These are phyloP conservation scores for Hymenochirus boettgeri DNA, from an alignment of 2,113 vertebrate genomes.

Conservation along the genomic window DNA sequence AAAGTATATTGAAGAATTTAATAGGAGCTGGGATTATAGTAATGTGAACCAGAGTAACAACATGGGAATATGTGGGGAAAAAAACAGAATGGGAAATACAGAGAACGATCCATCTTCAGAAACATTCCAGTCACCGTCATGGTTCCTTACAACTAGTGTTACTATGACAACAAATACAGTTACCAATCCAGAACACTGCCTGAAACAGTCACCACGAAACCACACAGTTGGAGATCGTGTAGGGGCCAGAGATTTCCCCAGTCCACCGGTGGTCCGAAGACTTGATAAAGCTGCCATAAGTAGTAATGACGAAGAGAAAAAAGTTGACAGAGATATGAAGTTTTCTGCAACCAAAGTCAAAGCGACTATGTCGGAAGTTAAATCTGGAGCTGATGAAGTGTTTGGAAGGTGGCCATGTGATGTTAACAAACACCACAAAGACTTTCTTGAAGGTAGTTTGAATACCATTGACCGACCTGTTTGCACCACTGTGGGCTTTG, in stretches of 20 bases:
- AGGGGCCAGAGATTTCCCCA: conserved; percentile 76
- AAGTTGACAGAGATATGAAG: conserved; percentile 66
- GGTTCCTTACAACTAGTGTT: conserved; percentile 92
- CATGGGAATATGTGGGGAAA: conserved; percentile 69
- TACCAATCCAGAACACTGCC: conserved; percentile 86
- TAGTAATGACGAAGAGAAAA: conserved; percentile 50
- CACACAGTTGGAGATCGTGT: conserved; percentile 62
- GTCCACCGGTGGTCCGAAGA: conserved; percentile 65
- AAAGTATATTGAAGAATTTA: conserved; percentile 96
- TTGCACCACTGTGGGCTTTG: conserved; percentile 77
- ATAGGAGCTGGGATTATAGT: conserved; percentile 83
- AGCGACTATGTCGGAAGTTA: conserved; percentile 55
- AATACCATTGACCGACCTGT: conserved; percentile 64
- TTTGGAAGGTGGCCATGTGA: conserved; percentile 80
- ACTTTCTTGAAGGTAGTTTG: conserved; percentile 62
- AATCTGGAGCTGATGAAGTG: conserved; percentile 64
- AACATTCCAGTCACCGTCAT: conserved; percentile 74
- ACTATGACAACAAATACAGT: conserved; percentile 90
- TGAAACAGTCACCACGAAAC: conserved; percentile 68
- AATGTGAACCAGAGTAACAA: conserved; percentile 50
- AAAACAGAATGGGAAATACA: conserved; percentile 58
- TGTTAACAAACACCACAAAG: conserved; percentile 66
- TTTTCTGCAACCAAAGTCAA: conserved; percentile 71
- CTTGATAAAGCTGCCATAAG: conserved; percentile 52
- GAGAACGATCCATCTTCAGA: conserved; percentile 56